Conservation (phyloP, 2,797 vertebrate genomes). For the Scleropages formosus region DNA sequence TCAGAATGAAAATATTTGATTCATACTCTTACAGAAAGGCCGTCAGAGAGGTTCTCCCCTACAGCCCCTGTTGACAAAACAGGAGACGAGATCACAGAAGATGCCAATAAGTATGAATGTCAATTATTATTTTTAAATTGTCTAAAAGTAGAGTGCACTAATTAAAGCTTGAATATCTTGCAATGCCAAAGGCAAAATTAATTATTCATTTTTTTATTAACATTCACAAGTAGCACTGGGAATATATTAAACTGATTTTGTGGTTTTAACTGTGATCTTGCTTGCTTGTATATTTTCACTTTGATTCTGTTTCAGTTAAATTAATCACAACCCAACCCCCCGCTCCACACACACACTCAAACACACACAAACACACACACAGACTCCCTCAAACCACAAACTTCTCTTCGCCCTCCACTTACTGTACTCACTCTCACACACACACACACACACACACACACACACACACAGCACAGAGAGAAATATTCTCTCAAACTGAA, state of each 20-base stretch:
- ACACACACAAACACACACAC: constrained; percentile 5
- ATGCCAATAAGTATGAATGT: constrained; percentile 92
- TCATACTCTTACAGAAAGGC: constrained; percentile 65
- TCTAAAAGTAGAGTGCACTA: constrained; percentile 99
- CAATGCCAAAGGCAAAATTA: constrained; percentile 99
- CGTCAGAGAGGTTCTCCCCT: constrained; percentile 75
- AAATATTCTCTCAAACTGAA: no score
- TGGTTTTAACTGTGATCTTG: constrained; percentile 86
- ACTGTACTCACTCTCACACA: no score
- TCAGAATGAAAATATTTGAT: constrained; percentile 75
- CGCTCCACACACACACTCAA: constrained; percentile 26
- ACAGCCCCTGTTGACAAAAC: constrained; percentile 87
- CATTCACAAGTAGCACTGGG: constrained; percentile 99
- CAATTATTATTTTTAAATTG: constrained; percentile 98
- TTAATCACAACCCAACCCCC: constrained; percentile 46
- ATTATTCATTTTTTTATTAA: constrained; percentile 99
- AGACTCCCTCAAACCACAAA: not conserved
- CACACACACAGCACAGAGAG: not conserved
- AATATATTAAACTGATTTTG: constrained; percentile 99
- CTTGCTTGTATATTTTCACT: constrained; percentile 72
- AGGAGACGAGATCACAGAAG: constrained; percentile 88
- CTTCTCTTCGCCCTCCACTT: no score
- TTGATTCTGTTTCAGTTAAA: constrained; percentile 68
- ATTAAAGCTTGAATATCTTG: constrained; percentile 99
- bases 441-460: not conserved